A percentile compares a stretch with the other conserved stretches of the same genome.
phyloP scores from a whole-genome alignment of 2,797 vertebrate species.

The Leucoraja ocellata region DNA sequence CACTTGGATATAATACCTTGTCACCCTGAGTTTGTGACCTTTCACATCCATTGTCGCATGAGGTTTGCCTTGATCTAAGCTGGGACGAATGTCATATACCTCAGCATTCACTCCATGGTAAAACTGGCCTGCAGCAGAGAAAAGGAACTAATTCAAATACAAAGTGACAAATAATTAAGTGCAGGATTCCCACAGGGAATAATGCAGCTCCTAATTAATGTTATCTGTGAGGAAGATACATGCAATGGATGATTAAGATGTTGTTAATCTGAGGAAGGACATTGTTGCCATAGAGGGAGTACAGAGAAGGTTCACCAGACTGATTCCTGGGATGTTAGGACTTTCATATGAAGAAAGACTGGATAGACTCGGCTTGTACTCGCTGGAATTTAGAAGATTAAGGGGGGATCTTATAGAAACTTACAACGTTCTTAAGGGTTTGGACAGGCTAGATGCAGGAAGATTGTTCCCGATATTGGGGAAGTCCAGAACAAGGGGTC shows the following conservation, averaged over 20 bases:
- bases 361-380: too few species aligned
- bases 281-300: too few species aligned
- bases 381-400: too few species aligned
- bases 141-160: slow-evolving; percentile 40
- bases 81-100: slow-evolving; percentile 59
- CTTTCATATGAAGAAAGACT: too few species aligned
- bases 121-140: slow-evolving; percentile 67
- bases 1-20: slow-evolving; percentile 60
- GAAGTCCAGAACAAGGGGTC: too few species aligned
- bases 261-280: neutral
- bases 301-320: too few species aligned
- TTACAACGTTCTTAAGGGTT: too few species aligned
- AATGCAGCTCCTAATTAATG: neutral
- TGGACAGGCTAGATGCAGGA: too few species aligned
- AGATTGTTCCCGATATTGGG: too few species aligned
- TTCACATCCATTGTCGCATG: slow-evolving; percentile 76
- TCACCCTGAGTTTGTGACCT: slow-evolving; percentile 67
- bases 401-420: too few species aligned
- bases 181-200: neutral
- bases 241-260: neutral
- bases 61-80: slow-evolving; percentile 58
- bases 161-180: neutral
- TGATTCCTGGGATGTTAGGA: too few species aligned
- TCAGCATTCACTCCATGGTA: slow-evolving; percentile 71
- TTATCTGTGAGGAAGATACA: neutral